Conservation (phyloP, 2,113 vertebrate species). For the Bos taurus region ARS-UCD2.0 NC_037341.1:80329501-80330000, state of each 20-base stretch:
- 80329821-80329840: not conserved
- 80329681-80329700: rapidly evolving
- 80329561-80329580: not conserved
- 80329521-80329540: not conserved
- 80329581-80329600: not conserved
- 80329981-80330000: rapidly evolving
- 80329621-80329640: not conserved
- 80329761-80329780: not conserved
- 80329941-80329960: rapidly evolving
- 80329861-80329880: not conserved
- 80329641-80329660: not conserved
- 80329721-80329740: not conserved
- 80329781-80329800: not conserved
- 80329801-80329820: not conserved
- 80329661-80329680: not conserved
- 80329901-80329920: not conserved
- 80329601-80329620: not conserved
- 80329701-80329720: rapidly evolving
- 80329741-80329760: not conserved
- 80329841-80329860: not conserved
- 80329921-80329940: not conserved
- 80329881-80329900: too few relatives aligned
- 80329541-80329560: not conserved
- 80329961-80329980: not conserved
- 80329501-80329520: not conserved